A percentile compares a stretch with the other conserved stretches of the same genome.
Evolutionary conservation across 2,888 invertebrate genomes (phyloP).

Genomic region (Isotomurus palustris): DNA sequence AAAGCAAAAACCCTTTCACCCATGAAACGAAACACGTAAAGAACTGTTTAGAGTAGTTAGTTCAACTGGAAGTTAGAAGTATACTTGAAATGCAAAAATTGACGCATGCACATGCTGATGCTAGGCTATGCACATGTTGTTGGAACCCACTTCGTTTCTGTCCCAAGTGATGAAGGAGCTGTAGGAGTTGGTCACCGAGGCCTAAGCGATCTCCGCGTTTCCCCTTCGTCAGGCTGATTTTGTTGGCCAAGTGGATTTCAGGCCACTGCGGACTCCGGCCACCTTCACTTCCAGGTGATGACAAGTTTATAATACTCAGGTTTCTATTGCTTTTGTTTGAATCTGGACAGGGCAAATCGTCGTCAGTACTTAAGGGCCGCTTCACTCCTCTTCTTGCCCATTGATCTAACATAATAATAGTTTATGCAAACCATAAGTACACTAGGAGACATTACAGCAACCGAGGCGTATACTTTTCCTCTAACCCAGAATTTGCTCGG

Average conservation of each 20-base stretch:
- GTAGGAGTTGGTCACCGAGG: constrained; percentile 45
- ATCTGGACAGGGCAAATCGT: constrained; percentile 31
- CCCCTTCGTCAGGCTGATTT: constrained; percentile 14
- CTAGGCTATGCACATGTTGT: not conserved
- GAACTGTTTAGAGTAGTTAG: not conserved
- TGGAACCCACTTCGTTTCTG: constrained; percentile 41
- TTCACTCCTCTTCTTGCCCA: constrained; percentile 44
- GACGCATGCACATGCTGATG: not conserved
- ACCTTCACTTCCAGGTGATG: constrained; percentile 9
- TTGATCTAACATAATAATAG: constrained; percentile 44
- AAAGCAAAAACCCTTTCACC: not conserved
- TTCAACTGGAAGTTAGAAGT: not conserved
- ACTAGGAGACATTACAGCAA: too few species aligned
- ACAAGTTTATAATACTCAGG: constrained; percentile 1
- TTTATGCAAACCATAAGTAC: too few species aligned
- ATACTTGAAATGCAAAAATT: constrained; percentile 2
- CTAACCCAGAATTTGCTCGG: too few species aligned
- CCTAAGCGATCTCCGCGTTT: constrained; percentile 36
- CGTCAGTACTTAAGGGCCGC: constrained; percentile 44
- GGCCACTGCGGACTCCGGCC: constrained; percentile 20
- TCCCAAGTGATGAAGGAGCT: constrained; percentile 44
- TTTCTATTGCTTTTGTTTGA: constrained; percentile 19
- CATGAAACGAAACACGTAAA: not conserved
- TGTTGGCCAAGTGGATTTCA: constrained; percentile 5
- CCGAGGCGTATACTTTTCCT: too few species aligned